Percentiles rank a stretch among this genome's conserved stretches.
phyloP scores from a whole-genome alignment of 53 echinoderm and acorn worm genomes.

The Hippasteria phrygiana region DNA sequence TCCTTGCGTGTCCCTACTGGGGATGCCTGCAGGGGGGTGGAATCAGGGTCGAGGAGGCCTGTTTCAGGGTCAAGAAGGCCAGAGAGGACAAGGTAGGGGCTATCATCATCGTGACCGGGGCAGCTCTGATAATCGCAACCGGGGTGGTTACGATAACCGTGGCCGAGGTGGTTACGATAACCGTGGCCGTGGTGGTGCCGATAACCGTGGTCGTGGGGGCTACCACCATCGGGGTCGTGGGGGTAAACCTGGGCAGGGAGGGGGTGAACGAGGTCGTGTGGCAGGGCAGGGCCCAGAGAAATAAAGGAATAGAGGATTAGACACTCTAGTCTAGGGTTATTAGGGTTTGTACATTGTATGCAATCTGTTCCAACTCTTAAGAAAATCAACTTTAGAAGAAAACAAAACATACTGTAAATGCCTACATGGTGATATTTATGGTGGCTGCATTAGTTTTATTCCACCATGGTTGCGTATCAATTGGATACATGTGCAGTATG shows the following conservation, averaged over 20 bases:
- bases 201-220: background rate
- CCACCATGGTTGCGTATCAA: too few species aligned
- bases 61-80: background rate
- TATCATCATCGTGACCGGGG: background rate
- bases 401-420: too few species aligned
- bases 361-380: too few species aligned
- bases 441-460: too few species aligned
- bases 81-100: slow-evolving; percentile 1
- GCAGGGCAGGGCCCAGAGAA: too few species aligned
- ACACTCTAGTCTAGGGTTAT: too few species aligned
- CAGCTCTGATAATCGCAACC: background rate
- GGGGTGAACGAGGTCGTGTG: background rate
- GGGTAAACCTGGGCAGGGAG: background rate
- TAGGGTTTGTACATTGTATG: too few species aligned
- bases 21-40: background rate
- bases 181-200: background rate
- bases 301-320: too few species aligned
- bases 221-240: background rate
- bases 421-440: too few species aligned
- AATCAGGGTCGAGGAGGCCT: background rate
- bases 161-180: slow-evolving; percentile 2
- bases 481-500: too few species aligned
- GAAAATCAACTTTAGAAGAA: too few species aligned
- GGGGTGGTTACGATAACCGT: background rate
- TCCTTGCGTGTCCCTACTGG: too few species aligned